Conservation (phyloP, 2,888 invertebrate species). For the Megamerina dolium region DNA sequence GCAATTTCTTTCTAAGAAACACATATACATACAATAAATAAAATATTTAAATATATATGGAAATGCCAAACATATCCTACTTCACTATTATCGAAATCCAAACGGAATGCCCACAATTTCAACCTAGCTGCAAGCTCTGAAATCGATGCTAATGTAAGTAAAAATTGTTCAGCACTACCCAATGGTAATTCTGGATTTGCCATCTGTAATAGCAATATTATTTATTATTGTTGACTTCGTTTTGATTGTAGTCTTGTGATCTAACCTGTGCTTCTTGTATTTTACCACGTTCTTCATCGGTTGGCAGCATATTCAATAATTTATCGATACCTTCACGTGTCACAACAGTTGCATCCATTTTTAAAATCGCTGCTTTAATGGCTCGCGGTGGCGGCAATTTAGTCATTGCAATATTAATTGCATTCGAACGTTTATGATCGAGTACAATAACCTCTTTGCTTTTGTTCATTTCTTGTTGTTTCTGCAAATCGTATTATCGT, state of each 20-base stretch:
- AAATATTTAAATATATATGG: constrained; percentile 1
- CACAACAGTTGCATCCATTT: constrained; percentile 98
- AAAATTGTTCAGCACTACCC: constrained; percentile 96
- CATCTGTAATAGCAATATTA: constrained; percentile 25
- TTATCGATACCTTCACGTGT: constrained; percentile 98
- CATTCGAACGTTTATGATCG: constrained; percentile 96
- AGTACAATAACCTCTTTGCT: constrained; percentile 90
- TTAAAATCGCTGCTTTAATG: constrained; percentile 97
- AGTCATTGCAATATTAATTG: constrained; percentile 99
- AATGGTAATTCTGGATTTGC: constrained; percentile 48
- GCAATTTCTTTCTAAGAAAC: constrained; percentile 79
- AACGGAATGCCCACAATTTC: constrained; percentile 96
- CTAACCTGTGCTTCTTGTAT: constrained; percentile 84
- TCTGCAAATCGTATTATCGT: no score
- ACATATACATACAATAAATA: constrained; percentile 6
- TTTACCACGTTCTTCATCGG: constrained; percentile 92
- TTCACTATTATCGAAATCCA: constrained; percentile 96
- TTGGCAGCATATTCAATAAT: constrained; percentile 93
- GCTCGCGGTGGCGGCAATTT: constrained; percentile 95
- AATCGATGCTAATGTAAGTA: constrained; percentile 92
- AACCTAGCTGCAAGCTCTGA: constrained; percentile 89
- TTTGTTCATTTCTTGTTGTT: constrained; percentile 76
- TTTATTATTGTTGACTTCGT: background rate
- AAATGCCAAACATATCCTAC: no score
- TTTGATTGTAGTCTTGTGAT: background rate